phyloP scores from a whole-genome alignment of 1,140 invertebrate genomes.

The Bombus affinis region DNA sequence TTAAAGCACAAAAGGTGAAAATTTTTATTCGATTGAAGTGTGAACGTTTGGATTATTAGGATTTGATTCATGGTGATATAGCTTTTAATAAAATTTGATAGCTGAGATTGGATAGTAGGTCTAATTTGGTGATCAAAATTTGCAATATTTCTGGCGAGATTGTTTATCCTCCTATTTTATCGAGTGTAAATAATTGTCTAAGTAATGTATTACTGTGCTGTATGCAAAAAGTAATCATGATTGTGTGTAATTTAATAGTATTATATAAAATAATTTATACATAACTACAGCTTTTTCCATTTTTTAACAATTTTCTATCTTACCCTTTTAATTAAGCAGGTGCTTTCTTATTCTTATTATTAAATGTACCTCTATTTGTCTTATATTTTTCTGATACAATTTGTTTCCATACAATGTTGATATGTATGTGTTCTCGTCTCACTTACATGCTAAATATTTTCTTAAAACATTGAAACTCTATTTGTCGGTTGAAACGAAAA shows the following conservation, averaged over 20 bases:
- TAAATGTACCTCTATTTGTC: too few relatives aligned
- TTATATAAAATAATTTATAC: not conserved
- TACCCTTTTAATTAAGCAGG: too few relatives aligned
- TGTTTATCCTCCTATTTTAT: not conserved
- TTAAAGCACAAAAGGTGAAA: not conserved
- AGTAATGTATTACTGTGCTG: not conserved
- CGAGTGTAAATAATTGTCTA: not conserved
- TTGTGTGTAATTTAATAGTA: not conserved
- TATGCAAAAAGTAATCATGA: not conserved
- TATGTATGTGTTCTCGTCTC: too few relatives aligned
- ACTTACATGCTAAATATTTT: too few relatives aligned
- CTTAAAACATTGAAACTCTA: too few relatives aligned
- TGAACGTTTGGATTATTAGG: too few relatives aligned
- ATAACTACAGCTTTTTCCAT: fast-evolving
- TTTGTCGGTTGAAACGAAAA: fast-evolving
- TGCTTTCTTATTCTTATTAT: fast-evolving
- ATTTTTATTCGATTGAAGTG: not conserved
- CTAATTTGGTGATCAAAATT: not conserved
- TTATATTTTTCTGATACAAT: too few relatives aligned
- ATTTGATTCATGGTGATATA: not conserved
- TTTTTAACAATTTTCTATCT: too few relatives aligned
- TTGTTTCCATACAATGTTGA: too few relatives aligned
- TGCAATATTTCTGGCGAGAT: not conserved
- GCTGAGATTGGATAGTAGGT: not conserved
- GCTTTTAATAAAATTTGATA: not conserved